Conservation (phyloP, 2,888 invertebrate genomes). For the Lepidochitona cinerea region DNA sequence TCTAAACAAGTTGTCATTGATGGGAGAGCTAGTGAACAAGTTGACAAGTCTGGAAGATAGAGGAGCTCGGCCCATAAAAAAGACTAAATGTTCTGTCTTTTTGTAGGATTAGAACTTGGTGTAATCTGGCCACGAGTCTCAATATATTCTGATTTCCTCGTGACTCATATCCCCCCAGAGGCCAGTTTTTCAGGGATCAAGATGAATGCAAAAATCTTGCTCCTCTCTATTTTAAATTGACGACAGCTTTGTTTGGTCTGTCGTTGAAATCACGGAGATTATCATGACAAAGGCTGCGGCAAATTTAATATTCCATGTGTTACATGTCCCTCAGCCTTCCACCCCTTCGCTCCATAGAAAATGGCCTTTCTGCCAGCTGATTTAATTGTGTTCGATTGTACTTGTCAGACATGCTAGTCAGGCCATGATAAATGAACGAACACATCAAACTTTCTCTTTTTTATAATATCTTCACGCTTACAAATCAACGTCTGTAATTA, state of each 20-base stretch:
- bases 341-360: not conserved
- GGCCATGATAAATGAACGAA: not conserved
- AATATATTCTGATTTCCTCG: not conserved
- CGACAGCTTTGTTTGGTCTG: not conserved
- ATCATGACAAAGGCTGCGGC: not conserved
- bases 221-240: not conserved
- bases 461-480: no score
- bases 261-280: not conserved
- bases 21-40: not conserved
- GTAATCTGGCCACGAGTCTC: not conserved
- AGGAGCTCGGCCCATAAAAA: not conserved
- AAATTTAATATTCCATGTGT: not conserved
- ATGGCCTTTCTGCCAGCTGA: slow-evolving; percentile 1
- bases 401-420: slow-evolving; percentile 1
- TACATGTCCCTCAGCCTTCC: not conserved
- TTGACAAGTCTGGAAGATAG: not conserved
- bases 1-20: slow-evolving; percentile 4
- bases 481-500: no score
- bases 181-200: not conserved
- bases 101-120: not conserved
- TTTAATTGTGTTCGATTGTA: not conserved
- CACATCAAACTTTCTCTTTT: no score
- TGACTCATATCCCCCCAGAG: not conserved
- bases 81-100: slow-evolving; percentile 1
- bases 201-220: not conserved